Percentiles rank a stretch among this genome's conserved stretches.
Conservation (phyloP, 2,797 vertebrate genomes). For the Hozukius guyotensis region DNA sequence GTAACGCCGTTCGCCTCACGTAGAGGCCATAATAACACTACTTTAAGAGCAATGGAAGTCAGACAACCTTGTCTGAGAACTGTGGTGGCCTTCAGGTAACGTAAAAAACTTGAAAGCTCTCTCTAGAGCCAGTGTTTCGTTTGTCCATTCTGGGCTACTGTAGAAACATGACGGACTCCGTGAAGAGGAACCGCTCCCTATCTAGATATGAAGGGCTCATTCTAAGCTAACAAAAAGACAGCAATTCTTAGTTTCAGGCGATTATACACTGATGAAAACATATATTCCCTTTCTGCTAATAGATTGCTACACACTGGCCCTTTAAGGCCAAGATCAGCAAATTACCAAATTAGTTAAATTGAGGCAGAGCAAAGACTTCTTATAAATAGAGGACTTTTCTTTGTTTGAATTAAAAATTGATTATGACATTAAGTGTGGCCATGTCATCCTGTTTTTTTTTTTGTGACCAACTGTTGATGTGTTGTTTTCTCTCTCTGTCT, state of each 20-base stretch:
- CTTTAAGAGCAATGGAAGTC: background rate
- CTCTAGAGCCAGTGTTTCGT: background rate
- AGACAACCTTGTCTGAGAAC: background rate
- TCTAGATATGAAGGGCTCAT: background rate
- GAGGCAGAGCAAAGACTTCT: background rate
- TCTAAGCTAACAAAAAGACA: background rate
- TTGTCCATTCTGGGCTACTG: background rate
- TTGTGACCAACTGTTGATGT: conserved; percentile 21
- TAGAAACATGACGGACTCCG: background rate
- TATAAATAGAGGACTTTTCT: background rate
- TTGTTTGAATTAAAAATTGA: background rate
- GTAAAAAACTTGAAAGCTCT: background rate
- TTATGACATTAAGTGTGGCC: background rate
- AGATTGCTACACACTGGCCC: background rate
- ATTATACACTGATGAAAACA: background rate
- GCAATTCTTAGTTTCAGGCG: background rate
- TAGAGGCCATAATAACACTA: background rate
- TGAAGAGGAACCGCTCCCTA: background rate
- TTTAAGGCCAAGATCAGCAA: background rate
- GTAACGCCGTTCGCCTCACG: background rate
- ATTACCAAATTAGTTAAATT: background rate
- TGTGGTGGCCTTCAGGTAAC: background rate
- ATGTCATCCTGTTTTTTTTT: background rate
- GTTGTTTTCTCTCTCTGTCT: background rate
- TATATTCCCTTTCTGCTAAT: background rate